Evolutionary conservation across 2,113 vertebrate genomes (phyloP).

Genomic region (Rhabdornis inornatus): DNA sequence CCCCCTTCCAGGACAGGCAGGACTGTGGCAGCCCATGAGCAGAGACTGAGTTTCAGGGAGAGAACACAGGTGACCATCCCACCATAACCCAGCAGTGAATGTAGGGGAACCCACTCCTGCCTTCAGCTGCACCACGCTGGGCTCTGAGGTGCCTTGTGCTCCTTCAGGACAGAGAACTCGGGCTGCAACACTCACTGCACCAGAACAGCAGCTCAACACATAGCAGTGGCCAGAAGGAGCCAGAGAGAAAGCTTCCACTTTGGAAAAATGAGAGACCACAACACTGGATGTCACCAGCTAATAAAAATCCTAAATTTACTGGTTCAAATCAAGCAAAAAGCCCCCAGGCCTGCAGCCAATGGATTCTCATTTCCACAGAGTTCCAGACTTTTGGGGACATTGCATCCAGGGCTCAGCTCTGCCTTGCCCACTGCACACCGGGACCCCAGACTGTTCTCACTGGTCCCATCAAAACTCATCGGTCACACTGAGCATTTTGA

Average conservation of each 20-base stretch:
- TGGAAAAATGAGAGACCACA: not conserved
- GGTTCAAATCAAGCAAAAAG: not conserved
- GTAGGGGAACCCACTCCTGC: not conserved
- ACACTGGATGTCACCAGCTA: not conserved
- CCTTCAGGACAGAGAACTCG: not conserved
- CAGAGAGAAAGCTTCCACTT: not conserved
- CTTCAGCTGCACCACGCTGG: not conserved
- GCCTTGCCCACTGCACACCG: not conserved
- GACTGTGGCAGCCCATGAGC: not conserved
- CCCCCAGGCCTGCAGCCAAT: not conserved
- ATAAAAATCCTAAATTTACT: not conserved
- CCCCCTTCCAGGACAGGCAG: not conserved
- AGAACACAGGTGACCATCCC: not conserved
- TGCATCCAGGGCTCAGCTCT: not conserved
- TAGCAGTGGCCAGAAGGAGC: not conserved
- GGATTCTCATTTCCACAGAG: not conserved
- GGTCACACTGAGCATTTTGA: not conserved
- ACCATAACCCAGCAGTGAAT: not conserved
- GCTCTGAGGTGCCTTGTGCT: not conserved
- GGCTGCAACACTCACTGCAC: not conserved
- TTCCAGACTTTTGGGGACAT: not conserved
- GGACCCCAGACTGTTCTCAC: not conserved
- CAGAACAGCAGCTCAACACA: not conserved
- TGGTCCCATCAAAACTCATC: not conserved
- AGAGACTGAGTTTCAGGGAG: not conserved